phyloP scores from a whole-genome alignment of 2,888 invertebrate genomes.

The Sericinus montela region DNA sequence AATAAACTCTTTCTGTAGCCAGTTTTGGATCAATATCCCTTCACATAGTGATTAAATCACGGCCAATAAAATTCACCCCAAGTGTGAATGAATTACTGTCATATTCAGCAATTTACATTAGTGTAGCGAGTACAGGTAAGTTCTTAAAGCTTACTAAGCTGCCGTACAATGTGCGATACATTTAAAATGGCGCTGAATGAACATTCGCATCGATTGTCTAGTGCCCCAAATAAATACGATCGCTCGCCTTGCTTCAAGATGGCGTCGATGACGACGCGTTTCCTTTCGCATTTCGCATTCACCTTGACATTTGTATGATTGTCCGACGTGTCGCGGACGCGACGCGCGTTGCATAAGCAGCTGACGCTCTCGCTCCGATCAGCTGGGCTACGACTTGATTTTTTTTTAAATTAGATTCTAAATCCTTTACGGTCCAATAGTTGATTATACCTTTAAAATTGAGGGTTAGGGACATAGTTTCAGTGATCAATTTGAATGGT shows the following conservation, averaged over 20 bases:
- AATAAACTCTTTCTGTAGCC: too few relatives aligned
- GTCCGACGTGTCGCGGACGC: constrained; percentile 54
- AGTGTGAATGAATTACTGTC: too few relatives aligned
- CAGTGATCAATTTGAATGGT: too few relatives aligned
- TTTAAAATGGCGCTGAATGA: constrained; percentile 3
- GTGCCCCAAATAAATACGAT: constrained; percentile 3
- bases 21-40: too few relatives aligned
- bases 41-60: too few relatives aligned
- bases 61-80: too few relatives aligned
- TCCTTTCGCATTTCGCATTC: constrained; percentile 68
- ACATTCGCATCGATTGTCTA: not conserved
- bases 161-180: not conserved
- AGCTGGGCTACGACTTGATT: not conserved
- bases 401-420: not conserved
- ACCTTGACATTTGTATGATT: constrained; percentile 69
- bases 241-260: not conserved
- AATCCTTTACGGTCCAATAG: too few relatives aligned
- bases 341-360: constrained; percentile 28
- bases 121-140: too few relatives aligned
- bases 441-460: too few relatives aligned
- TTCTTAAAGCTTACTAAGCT: too few relatives aligned
- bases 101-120: too few relatives aligned
- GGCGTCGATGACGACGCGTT: constrained; percentile 19
- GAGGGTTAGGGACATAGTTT: too few relatives aligned
- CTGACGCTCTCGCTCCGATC: not conserved